Conservation (phyloP, 2,113 vertebrate species). For the Notothenia coriiceps region DNA sequence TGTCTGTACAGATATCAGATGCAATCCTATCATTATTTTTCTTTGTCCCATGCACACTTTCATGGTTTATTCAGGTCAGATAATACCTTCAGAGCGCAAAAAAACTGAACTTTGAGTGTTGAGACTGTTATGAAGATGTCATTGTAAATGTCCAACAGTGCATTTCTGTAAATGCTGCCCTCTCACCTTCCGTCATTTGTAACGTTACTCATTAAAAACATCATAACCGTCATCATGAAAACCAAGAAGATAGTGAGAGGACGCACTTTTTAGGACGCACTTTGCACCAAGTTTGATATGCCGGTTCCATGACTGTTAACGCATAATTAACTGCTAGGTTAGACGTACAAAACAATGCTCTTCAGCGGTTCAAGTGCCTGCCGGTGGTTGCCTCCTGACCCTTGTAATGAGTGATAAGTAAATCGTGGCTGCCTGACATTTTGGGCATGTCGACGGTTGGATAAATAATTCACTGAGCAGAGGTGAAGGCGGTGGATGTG, state of each 20-base stretch:
- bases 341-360: slow-evolving; percentile 26
- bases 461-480: slow-evolving; percentile 71
- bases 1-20: slow-evolving; percentile 39
- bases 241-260: slow-evolving; percentile 19
- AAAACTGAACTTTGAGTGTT: slow-evolving; percentile 21
- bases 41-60: slow-evolving; percentile 19
- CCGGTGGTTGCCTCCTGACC: slow-evolving; percentile 54
- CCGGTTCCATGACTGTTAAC: slow-evolving; percentile 10
- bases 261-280: slow-evolving; percentile 3
- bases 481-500: slow-evolving; percentile 52
- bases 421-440: slow-evolving; percentile 57
- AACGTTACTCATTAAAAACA: slow-evolving; percentile 23
- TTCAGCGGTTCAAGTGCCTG: slow-evolving; percentile 73
- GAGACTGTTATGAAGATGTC: slow-evolving; percentile 40
- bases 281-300: background rate
- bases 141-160: slow-evolving; percentile 19
- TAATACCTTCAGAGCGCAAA: slow-evolving; percentile 9
- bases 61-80: slow-evolving; percentile 18
- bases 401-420: slow-evolving; percentile 56
- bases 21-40: slow-evolving; percentile 29
- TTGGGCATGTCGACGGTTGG: slow-evolving; percentile 45
- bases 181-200: slow-evolving; percentile 27
- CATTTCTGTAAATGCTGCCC: slow-evolving; percentile 39
- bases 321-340: background rate
- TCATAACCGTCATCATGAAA: slow-evolving; percentile 1